A percentile compares a stretch with the other conserved stretches of the same genome.
Evolutionary conservation across 2,113 vertebrate genomes (phyloP).

Genomic region (Alexandromys fortis): DNA sequence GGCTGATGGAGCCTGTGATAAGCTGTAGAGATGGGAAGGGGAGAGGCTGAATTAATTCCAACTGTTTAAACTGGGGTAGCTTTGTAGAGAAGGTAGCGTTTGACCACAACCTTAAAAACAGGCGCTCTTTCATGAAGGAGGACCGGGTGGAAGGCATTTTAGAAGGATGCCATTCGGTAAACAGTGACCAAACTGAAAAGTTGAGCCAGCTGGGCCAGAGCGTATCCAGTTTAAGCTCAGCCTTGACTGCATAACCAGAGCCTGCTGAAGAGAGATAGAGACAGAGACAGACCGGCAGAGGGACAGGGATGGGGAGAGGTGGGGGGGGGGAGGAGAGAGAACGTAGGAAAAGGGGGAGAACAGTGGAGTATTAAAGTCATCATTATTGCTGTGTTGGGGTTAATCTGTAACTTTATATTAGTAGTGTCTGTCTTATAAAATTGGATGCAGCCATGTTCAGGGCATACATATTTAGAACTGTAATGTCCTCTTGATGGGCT

Average conservation of each 20-base stretch:
- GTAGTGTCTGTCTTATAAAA: background rate
- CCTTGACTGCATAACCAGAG: background rate
- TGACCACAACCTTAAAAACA: background rate
- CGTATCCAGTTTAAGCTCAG: background rate
- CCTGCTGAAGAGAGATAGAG: background rate
- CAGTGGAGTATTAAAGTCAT: background rate
- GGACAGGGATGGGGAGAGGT: no score
- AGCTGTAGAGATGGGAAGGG: background rate
- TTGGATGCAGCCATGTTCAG: no score
- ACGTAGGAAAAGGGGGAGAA: background rate
- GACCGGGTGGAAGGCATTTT: background rate
- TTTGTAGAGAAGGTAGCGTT: background rate
- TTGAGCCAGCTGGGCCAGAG: background rate
- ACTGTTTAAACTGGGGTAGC: background rate
- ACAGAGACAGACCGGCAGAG: background rate
- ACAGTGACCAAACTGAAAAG: background rate
- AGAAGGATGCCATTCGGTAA: background rate
- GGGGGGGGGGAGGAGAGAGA: background rate
- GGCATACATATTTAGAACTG: background rate
- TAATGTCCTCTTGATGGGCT: background rate
- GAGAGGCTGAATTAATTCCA: background rate
- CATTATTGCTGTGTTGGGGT: background rate
- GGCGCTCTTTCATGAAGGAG: background rate
- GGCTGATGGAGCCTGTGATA: background rate
- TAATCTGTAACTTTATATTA: background rate